A percentile compares a stretch with the other conserved stretches of the same genome.
phyloP scores from a whole-genome alignment of 2,888 invertebrate species.

The Torymus tubicola region DNA sequence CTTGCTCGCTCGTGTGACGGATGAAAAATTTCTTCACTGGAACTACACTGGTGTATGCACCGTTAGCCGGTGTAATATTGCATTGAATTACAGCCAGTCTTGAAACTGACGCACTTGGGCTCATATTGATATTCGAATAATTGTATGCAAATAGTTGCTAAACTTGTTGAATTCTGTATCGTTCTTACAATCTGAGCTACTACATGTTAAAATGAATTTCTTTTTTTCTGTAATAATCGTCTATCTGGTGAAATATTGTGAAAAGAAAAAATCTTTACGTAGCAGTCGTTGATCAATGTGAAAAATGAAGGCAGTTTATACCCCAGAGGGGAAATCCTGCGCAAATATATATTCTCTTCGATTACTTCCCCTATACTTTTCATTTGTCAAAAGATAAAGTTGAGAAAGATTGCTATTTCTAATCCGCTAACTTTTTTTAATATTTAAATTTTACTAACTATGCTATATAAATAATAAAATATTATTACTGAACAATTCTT shows the following conservation, averaged over 20 bases:
- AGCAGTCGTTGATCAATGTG: slow-evolving; percentile 40
- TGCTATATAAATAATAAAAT: no score
- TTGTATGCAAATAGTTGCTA: no score
- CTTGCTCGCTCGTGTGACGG: background rate
- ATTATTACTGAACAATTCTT: no score
- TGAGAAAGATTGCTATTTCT: background rate
- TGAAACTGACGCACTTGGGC: no score
- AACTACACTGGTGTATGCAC: background rate
- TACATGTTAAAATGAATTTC: background rate
- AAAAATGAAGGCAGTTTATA: slow-evolving; percentile 47
- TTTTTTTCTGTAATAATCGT: background rate
- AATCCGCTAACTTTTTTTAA: background rate
- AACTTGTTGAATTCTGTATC: no score
- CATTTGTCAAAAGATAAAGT: slow-evolving; percentile 28
- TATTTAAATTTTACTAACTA: no score
- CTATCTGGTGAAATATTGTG: background rate
- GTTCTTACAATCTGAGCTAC: no score
- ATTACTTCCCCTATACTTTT: slow-evolving; percentile 13
- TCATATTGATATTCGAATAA: no score
- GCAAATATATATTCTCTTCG: slow-evolving; percentile 34
- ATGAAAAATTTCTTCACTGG: background rate
- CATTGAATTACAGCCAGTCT: no score
- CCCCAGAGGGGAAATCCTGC: slow-evolving; percentile 5
- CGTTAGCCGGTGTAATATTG: no score
- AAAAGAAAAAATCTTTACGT: slow-evolving; percentile 11